A percentile compares a stretch with the other conserved stretches of the same genome.
phyloP scores from a whole-genome alignment of 2,797 vertebrate genomes.

The Eremophila alpestris region DNA sequence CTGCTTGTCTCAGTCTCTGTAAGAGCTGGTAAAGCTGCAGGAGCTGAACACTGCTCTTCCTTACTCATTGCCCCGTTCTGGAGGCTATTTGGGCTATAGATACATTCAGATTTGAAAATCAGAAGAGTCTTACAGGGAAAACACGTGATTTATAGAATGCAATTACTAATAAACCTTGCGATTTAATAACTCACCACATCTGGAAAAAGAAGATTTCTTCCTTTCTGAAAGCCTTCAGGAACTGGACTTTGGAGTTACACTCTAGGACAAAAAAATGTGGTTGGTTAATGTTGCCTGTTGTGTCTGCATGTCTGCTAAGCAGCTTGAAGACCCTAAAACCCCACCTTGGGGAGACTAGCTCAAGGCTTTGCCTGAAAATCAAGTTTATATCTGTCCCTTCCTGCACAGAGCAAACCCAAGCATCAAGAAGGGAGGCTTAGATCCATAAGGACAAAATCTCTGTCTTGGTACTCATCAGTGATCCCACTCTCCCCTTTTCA shows the following conservation, averaged over 20 bases:
- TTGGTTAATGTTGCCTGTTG: background rate
- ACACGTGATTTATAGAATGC: background rate
- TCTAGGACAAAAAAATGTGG: constrained; percentile 8
- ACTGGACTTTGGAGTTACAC: background rate
- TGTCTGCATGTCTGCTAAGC: background rate
- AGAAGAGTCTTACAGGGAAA: background rate
- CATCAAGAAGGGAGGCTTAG: background rate
- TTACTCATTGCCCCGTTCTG: background rate
- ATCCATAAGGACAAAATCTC: background rate
- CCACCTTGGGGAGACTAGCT: background rate
- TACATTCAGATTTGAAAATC: background rate
- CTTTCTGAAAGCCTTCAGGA: background rate
- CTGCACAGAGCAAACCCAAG: background rate
- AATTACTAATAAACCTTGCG: background rate
- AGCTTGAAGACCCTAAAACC: background rate
- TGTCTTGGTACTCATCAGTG: background rate
- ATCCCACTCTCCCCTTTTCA: background rate
- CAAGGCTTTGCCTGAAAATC: background rate
- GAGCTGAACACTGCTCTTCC: background rate
- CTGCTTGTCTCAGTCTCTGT: background rate
- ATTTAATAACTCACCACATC: constrained; percentile 60
- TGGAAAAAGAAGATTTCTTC: constrained; percentile 12
- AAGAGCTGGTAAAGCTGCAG: background rate
- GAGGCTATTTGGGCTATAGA: background rate
- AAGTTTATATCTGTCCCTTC: background rate